Evolutionary conservation across 2,888 invertebrate genomes (phyloP), one percentile per base, ranked within the genome.

Genomic region (Anticlea derivata): DNA sequence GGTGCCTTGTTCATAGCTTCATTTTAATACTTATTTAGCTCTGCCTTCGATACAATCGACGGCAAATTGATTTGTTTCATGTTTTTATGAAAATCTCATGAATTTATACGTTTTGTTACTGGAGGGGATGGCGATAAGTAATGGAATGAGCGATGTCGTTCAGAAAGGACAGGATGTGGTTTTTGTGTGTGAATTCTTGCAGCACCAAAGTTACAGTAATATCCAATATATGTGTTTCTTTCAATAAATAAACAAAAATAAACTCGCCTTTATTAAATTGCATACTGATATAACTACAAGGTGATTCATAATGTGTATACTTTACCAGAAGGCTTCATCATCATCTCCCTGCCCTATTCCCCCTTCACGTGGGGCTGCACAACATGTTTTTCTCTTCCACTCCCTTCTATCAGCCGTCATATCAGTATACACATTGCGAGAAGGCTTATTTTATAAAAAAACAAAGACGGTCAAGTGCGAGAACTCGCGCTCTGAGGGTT

Each of bases 11-110:
- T 58, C 61, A 47, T 56, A 62, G 50, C 49, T 61, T 60, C 55
- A 63, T 64, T 60, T 48, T 43, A 48, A 53, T 48, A 53, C 39
- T 27, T 13, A 44, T 53, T 48, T 29, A 52, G 33, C 37, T 43
- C 47, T 23, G 17, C 24, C 10, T 23, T 17, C 33, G 47, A 53
- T 45, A 54, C 44, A 45, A 54, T 45, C 44, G 44, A 24, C 26
- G 45, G 51, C 45, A 57, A 56, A 61, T 63, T 67, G 56, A 68
- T 67, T 50, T 68, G 64, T 66, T 59, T 58, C 50, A 53, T 39
- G 50, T 60, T 58, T 53, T 60, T 58, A 47, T 45, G 44, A 55
- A 58, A 55, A 49, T 39, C 33, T 49, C 35, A 47, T 54, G 53
- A 54, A 61, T 58, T 56, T 61, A 48, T 52, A 47, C 43, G 52